phyloP scores from a whole-genome alignment of 2,888 invertebrate species.

The Ectropis crepuscularia region DNA sequence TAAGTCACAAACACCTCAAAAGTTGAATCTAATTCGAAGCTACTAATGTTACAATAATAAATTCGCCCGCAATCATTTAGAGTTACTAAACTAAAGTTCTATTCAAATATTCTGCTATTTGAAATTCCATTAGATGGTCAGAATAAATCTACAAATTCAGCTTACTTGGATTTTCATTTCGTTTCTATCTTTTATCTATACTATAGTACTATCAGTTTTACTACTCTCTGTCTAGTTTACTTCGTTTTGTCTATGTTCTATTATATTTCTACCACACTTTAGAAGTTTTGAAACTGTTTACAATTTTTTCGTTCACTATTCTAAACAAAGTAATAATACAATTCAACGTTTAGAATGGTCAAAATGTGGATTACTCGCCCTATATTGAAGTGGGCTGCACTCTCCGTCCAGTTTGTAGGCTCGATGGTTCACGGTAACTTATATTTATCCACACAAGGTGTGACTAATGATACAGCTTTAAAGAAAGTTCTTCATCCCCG shows the following conservation, averaged over 20 bases:
- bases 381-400: constrained; percentile 72
- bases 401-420: constrained; percentile 71
- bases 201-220: constrained; percentile 62
- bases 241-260: constrained; percentile 38
- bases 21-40: constrained; percentile 61
- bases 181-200: constrained; percentile 71
- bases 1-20: constrained; percentile 51
- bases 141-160: constrained; percentile 68
- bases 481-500: constrained; percentile 67
- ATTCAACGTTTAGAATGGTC: constrained; percentile 72
- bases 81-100: constrained; percentile 57
- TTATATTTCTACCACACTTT: constrained; percentile 53
- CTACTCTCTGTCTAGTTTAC: constrained; percentile 71
- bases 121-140: constrained; percentile 62
- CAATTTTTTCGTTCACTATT: constrained; percentile 69
- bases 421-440: constrained; percentile 69
- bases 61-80: constrained; percentile 66
- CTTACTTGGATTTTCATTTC: constrained; percentile 57
- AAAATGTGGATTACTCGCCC: constrained; percentile 78
- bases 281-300: constrained; percentile 59
- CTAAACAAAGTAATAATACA: constrained; percentile 69
- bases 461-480: constrained; percentile 40
- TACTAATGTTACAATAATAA: constrained; percentile 69
- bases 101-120: constrained; percentile 71
- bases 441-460: constrained; percentile 44